These are phyloP conservation scores for Parus major DNA, from an alignment of 2,113 vertebrate genomes.

Conservation along the genomic window DNA sequence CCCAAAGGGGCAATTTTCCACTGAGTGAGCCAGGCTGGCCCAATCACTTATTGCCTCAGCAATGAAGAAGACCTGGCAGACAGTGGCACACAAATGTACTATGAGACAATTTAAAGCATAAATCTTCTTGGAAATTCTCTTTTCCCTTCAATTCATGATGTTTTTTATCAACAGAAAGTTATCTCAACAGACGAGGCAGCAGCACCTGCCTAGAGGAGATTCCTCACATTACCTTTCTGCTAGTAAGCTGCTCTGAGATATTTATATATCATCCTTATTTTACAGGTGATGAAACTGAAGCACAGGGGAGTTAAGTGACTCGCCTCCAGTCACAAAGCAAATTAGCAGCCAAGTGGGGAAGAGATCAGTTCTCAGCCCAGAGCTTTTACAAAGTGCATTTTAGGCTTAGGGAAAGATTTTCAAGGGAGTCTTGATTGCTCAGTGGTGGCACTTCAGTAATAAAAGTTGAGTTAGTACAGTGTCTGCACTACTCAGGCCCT, in stretches of 20 bases:
- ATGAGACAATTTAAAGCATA: neutral
- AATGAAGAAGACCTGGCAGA: neutral
- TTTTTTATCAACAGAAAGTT: neutral
- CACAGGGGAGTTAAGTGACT: slow-evolving; percentile 21
- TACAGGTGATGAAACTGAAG: slow-evolving; percentile 51
- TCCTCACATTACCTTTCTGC: slow-evolving; percentile 15
- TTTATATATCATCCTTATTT: slow-evolving; percentile 11
- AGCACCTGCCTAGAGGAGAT: slow-evolving; percentile 22
- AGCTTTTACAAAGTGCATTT: slow-evolving; percentile 37
- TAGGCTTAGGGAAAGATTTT: slow-evolving; percentile 30
- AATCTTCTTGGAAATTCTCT: neutral
- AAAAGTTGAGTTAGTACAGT: slow-evolving; percentile 5
- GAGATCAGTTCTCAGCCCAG: slow-evolving; percentile 10
- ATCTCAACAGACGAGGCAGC: slow-evolving; percentile 25
- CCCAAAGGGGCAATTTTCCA: slow-evolving; percentile 4
- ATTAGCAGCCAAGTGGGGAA: slow-evolving; percentile 24
- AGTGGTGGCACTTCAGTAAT: neutral
- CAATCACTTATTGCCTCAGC: neutral
- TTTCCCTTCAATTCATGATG: neutral
- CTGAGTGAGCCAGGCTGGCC: neutral
- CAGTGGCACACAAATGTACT: neutral
- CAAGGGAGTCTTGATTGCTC: slow-evolving; percentile 5
- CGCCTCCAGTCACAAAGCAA: slow-evolving; percentile 48
- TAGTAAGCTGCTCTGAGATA: neutral
- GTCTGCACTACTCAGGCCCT: neutral